These are phyloP conservation scores for Melanotaenia pygmaea DNA, from an alignment of 2,797 vertebrate species.

Conservation along the genomic window DNA sequence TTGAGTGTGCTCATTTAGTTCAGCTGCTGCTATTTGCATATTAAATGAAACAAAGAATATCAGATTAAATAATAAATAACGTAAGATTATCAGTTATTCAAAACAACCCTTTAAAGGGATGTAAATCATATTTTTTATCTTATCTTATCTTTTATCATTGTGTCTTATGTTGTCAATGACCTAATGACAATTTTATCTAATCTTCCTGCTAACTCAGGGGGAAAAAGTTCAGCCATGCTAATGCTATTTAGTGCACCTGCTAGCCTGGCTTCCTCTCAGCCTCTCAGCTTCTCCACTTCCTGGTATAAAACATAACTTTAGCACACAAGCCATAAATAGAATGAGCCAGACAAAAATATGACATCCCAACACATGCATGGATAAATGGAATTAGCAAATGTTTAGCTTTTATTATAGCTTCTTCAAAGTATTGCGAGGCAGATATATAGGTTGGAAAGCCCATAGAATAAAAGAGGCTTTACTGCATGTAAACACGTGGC, in stretches of 20 bases:
- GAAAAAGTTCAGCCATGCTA: rapidly evolving
- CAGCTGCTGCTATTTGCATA: not conserved
- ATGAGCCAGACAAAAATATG: too few species aligned
- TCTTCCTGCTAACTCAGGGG: not conserved
- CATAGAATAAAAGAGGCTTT: conserved; percentile 64
- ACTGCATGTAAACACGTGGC: conserved; percentile 45
- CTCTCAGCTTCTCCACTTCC: not conserved
- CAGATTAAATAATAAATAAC: too few species aligned
- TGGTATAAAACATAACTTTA: not conserved
- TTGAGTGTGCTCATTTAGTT: not conserved
- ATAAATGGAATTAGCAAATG: not conserved
- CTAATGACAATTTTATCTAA: not conserved
- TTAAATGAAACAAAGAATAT: not conserved
- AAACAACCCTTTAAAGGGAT: too few species aligned
- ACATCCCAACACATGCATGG: not conserved
- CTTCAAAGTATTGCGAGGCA: not conserved
- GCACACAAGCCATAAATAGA: too few species aligned
- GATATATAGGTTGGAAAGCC: conserved; percentile 5
- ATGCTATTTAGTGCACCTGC: not conserved
- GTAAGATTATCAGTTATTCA: too few species aligned
- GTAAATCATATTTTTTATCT: too few species aligned
- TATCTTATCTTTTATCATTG: too few species aligned
- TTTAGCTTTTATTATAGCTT: not conserved
- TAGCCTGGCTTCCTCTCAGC: conserved; percentile 5
- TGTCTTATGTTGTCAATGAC: not conserved